These are phyloP conservation scores for Umimayanthus chanpuru DNA, from an alignment of 92 coral and sea anemone species.

Conservation along the genomic window DNA sequence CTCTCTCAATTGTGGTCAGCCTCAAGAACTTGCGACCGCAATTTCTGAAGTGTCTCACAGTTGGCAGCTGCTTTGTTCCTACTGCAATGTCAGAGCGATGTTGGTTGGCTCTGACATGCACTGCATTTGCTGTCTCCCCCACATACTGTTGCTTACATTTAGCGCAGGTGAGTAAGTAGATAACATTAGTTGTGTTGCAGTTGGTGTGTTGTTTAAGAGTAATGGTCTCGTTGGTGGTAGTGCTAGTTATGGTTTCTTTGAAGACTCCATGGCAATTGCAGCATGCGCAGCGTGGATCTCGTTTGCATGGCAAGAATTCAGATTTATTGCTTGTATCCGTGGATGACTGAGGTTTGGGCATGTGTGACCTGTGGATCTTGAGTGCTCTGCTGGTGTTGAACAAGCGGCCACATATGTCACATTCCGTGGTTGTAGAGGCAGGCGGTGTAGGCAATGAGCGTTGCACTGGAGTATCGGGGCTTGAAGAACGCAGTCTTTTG, in stretches of 20 bases:
- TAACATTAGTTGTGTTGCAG: slow-evolving; percentile 17
- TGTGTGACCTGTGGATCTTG: slow-evolving; percentile 3
- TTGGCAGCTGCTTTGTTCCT: slow-evolving; percentile 22
- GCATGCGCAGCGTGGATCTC: slow-evolving; percentile 29
- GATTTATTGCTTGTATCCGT: slow-evolving; percentile 12
- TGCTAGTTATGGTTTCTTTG: slow-evolving; percentile 21
- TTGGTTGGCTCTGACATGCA: slow-evolving; percentile 31
- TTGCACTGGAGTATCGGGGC: slow-evolving; percentile 23
- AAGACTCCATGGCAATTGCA: slow-evolving; percentile 23
- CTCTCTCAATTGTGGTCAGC: slow-evolving; percentile 17
- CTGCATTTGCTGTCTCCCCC: slow-evolving; percentile 21
- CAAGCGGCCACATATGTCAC: slow-evolving; percentile 23
- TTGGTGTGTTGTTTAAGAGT: slow-evolving; percentile 25
- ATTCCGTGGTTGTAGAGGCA: slow-evolving; percentile 23
- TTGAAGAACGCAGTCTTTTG: slow-evolving; percentile 12
- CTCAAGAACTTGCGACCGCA: slow-evolving; percentile 19
- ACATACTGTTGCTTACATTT: slow-evolving; percentile 5
- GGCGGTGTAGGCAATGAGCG: slow-evolving; percentile 21
- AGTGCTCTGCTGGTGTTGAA: slow-evolving; percentile 13
- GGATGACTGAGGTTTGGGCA: slow-evolving; percentile 21
- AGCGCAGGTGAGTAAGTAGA: slow-evolving; percentile 20
- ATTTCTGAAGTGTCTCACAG: slow-evolving; percentile 29
- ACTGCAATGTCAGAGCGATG: slow-evolving; percentile 26
- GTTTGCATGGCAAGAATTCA: slow-evolving; percentile 27
- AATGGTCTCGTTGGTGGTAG: slow-evolving; percentile 14